Percentiles rank a stretch among this genome's conserved stretches.
These are phyloP conservation scores for Pipra filicauda DNA, from an alignment of 2,113 vertebrate species.

Conservation along the genomic window DNA sequence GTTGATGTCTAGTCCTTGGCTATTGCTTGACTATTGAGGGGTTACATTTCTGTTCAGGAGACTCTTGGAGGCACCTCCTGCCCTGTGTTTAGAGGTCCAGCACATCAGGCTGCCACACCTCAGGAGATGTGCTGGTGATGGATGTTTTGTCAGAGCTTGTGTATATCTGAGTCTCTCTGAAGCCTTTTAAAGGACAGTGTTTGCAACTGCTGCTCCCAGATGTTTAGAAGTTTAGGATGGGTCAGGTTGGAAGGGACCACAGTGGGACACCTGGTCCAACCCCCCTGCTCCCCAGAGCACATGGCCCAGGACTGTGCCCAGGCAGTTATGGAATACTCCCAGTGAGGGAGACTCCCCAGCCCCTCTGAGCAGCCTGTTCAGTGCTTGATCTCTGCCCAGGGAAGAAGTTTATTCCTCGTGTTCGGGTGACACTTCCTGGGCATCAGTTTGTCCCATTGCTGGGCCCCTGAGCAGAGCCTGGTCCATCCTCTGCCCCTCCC, in stretches of 20 bases:
- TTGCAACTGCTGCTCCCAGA: not conserved
- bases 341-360: not conserved
- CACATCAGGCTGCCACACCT: rapidly evolving
- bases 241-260: not conserved
- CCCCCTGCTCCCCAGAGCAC: not conserved
- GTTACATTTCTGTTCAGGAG: not conserved
- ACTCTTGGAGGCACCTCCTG: not conserved
- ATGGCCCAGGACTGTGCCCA: not conserved
- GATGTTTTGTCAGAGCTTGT: not conserved
- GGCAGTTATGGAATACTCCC: not conserved
- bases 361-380: not conserved
- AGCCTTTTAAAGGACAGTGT: too few relatives aligned
- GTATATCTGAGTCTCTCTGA: too few relatives aligned
- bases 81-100: not conserved
- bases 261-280: not conserved
- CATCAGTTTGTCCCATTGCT: not conserved
- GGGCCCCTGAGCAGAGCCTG: not conserved
- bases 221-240: not conserved
- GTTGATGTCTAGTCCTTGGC: too few relatives aligned
- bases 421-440: not conserved
- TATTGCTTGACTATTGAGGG: rapidly evolving
- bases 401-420: not conserved
- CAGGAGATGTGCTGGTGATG: not conserved
- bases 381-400: not conserved
- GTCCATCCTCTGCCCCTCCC: not conserved